Evolutionary conservation across 2,888 invertebrate species (phyloP).

Genomic region (Agonopterix arenella): DNA sequence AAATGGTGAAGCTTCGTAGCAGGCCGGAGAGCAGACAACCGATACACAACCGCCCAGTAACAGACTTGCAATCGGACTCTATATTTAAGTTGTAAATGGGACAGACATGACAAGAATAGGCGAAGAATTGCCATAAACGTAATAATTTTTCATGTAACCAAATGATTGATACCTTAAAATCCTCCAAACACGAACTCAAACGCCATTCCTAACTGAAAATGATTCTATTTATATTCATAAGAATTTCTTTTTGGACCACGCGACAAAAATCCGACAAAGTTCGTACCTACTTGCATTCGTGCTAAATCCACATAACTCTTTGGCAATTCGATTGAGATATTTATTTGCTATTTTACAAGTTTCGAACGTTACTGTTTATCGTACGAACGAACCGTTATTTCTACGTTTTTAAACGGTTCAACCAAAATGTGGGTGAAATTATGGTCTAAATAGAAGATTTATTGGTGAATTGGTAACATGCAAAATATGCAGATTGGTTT

Average conservation of each 20-base stretch:
- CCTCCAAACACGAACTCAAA: no score
- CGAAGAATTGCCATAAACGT: no score
- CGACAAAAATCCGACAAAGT: conserved; percentile 13
- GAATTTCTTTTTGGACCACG: conserved; percentile 17
- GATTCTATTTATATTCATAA: conserved; percentile 5
- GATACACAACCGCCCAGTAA: no score
- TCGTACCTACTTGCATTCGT: conserved; percentile 32
- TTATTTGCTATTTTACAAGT: conserved; percentile 59
- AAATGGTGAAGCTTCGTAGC: no score
- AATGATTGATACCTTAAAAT: no score
- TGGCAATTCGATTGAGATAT: conserved; percentile 50
- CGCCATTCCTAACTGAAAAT: no score
- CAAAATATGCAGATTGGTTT: conserved; percentile 5
- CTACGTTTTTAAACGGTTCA: neutral
- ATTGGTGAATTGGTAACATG: conserved; percentile 7
- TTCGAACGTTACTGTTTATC: conserved; percentile 20
- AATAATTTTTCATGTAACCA: no score
- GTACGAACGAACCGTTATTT: neutral
- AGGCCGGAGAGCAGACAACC: no score
- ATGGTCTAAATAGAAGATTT: conserved; percentile 10
- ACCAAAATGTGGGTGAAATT: conserved; percentile 8
- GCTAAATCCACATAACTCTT: conserved; percentile 46
- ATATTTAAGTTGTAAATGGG: no score
- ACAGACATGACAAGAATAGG: no score
- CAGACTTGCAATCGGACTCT: no score